A percentile compares a stretch with the other conserved stretches of the same genome.
These are phyloP conservation scores for Anguilla pacifica DNA, from an alignment of 2,797 vertebrate species.

Conservation along the genomic window DNA sequence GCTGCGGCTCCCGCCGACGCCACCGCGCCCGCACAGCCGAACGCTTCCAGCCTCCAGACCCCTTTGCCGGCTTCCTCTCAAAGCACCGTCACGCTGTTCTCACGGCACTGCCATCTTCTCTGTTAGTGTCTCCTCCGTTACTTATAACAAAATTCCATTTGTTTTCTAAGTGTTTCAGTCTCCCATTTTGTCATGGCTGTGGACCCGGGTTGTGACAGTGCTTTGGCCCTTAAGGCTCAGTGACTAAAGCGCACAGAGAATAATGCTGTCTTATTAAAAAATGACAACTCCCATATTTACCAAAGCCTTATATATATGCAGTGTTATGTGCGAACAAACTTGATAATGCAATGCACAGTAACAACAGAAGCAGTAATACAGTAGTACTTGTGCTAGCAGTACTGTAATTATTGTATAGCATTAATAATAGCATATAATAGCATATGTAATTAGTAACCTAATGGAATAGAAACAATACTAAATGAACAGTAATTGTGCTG, in stretches of 20 bases:
- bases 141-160: too few relatives aligned
- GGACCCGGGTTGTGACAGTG: neutral
- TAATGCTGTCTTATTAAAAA: neutral
- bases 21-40: neutral
- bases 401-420: neutral
- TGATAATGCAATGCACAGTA: neutral
- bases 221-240: neutral
- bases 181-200: too few relatives aligned
- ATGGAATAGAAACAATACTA: neutral
- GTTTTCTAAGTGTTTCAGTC: too few relatives aligned
- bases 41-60: neutral
- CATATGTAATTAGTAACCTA: neutral
- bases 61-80: neutral
- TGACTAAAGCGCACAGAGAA: neutral
- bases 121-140: too few relatives aligned
- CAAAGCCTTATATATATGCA: too few relatives aligned
- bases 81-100: too few relatives aligned
- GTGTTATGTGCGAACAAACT: neutral
- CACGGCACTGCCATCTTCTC: too few relatives aligned
- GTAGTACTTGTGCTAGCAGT: neutral
- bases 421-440: neutral
- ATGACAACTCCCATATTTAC: neutral
- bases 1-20: neutral
- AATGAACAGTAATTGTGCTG: neutral
- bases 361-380: neutral